Conservation (phyloP, 2,797 vertebrate species). For the Hylomyscus alleni region DNA sequence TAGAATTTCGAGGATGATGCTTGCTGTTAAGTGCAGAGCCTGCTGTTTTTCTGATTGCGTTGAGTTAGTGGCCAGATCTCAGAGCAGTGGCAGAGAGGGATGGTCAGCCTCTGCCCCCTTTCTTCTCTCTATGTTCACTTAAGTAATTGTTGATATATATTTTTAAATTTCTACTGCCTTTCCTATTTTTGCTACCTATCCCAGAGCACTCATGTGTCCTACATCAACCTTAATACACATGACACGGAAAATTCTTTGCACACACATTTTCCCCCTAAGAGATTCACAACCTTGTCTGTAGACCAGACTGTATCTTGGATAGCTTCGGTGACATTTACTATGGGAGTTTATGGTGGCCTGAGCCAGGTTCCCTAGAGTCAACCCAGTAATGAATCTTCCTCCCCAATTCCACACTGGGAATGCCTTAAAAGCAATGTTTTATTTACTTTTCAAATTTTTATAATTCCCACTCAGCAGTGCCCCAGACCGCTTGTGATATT, state of each 20-base stretch:
- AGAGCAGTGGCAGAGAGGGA: neutral
- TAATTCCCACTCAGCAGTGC: conserved; percentile 83
- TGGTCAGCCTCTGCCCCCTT: too few species aligned
- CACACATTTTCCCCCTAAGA: neutral
- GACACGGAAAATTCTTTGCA: neutral
- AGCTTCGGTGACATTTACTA: neutral
- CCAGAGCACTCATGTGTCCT: neutral
- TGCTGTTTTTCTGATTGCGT: neutral
- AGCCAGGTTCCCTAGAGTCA: conserved; percentile 60
- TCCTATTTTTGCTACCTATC: neutral
- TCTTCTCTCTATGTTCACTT: neutral
- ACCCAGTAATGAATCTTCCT: conserved; percentile 75
- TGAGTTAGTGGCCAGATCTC: neutral
- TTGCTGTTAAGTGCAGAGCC: neutral
- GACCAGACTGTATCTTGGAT: neutral
- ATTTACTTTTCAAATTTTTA: conserved; percentile 73
- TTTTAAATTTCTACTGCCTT: neutral
- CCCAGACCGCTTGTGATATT: conserved; percentile 82
- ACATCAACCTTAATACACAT: neutral
- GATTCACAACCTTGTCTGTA: neutral
- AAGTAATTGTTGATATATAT: neutral
- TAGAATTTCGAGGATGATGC: neutral
- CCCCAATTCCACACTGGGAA: conserved; percentile 69
- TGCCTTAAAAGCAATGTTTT: conserved; percentile 34
- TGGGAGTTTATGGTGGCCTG: conserved; percentile 67